A percentile compares a stretch with the other conserved stretches of the same genome.
These are phyloP conservation scores for Nilaparvata lugens DNA, from an alignment of 1,140 invertebrate species.

Conservation along the genomic window DNA sequence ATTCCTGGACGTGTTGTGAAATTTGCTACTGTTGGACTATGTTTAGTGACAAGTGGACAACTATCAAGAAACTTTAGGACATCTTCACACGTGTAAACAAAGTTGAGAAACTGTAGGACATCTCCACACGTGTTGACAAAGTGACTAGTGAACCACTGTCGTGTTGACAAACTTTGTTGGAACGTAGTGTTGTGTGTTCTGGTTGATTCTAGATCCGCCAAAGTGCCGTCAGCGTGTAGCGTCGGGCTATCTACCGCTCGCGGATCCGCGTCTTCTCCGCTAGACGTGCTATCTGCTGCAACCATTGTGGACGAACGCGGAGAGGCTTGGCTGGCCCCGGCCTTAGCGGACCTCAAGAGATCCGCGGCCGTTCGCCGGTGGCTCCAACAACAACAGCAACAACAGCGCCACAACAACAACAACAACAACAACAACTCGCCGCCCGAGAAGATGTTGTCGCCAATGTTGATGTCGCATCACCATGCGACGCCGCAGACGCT, in stretches of 20 bases:
- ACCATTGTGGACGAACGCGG: slow-evolving; percentile 18
- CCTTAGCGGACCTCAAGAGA: slow-evolving; percentile 22
- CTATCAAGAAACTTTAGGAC: no score
- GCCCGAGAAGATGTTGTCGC: slow-evolving; percentile 17
- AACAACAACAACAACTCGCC: slow-evolving; percentile 25
- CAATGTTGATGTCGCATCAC: slow-evolving; percentile 22
- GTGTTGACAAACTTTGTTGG: no score
- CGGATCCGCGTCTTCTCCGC: no score
- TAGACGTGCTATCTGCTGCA: neutral
- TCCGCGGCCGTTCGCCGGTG: slow-evolving; percentile 20
- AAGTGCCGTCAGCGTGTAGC: neutral
- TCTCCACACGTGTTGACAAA: no score
- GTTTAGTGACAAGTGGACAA: no score
- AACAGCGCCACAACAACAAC: slow-evolving; percentile 19
- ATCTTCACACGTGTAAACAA: no score
- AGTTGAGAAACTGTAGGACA: no score
- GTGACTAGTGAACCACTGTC: no score
- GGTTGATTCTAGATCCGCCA: neutral
- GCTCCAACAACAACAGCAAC: slow-evolving; percentile 20
- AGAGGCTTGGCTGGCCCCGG: slow-evolving; percentile 18
- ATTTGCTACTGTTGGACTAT: no score
- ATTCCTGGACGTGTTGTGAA: no score
- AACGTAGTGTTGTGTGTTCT: no score
- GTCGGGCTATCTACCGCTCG: no score
- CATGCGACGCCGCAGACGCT: slow-evolving; percentile 3